Evolutionary conservation across 2,888 invertebrate species (phyloP).

Genomic region (Gymnocheta viridis): DNA sequence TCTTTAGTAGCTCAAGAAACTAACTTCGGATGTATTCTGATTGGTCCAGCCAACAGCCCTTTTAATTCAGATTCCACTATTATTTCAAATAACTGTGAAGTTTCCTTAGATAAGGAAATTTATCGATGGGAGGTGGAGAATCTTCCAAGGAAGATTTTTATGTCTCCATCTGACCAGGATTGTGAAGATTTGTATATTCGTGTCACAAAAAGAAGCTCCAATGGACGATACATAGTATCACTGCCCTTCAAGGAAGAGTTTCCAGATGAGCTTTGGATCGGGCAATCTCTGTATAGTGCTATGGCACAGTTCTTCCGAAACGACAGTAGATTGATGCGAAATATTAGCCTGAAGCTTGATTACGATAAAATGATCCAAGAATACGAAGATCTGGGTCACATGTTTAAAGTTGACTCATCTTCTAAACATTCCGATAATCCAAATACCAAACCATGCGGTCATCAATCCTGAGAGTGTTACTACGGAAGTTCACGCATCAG

Average conservation of each 20-base stretch:
- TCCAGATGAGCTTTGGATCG: too few species aligned
- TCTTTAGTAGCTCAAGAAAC: conserved; percentile 40
- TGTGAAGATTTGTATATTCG: conserved; percentile 1
- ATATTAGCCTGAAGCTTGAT: not conserved
- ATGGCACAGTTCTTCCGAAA: too few species aligned
- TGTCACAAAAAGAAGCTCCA: too few species aligned
- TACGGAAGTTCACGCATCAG: conserved; percentile 60
- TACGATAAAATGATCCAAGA: conserved; percentile 27
- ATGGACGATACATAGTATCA: too few species aligned
- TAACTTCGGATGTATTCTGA: too few species aligned
- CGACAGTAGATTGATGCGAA: not conserved
- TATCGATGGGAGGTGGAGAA: conserved; percentile 44
- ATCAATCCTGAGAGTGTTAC: conserved; percentile 28
- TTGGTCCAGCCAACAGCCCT: too few species aligned
- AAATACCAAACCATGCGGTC: conserved; percentile 31
- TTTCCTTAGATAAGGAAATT: conserved; percentile 49
- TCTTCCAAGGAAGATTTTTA: not conserved
- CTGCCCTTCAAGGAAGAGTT: not conserved
- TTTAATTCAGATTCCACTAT: too few species aligned
- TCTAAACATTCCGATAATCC: not conserved
- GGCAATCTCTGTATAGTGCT: not conserved
- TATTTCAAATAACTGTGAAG: too few species aligned
- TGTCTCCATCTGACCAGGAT: not conserved
- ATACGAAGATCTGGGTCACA: conserved; percentile 4
- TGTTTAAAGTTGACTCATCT: not conserved